Conservation (phyloP, 2,113 vertebrate species). For the Bos javanicus region DNA sequence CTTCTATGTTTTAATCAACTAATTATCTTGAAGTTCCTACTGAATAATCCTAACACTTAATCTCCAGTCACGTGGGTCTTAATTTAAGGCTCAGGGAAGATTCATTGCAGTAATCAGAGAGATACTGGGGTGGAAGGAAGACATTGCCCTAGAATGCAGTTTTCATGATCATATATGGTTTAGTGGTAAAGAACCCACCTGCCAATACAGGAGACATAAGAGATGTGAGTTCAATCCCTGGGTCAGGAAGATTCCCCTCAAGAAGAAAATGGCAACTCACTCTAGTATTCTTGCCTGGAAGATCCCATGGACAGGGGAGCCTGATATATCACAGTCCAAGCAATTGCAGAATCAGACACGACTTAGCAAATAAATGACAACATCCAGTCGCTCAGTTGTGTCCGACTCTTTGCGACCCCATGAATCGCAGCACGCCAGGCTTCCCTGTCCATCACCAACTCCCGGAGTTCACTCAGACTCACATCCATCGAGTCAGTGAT, state of each 20-base stretch:
- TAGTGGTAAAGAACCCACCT: neutral
- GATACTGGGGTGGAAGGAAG: neutral
- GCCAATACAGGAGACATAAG: neutral
- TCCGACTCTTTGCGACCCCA: too few relatives aligned
- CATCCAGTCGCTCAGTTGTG: neutral
- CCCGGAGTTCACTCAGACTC: too few relatives aligned
- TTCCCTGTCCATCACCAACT: too few relatives aligned
- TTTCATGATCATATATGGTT: neutral
- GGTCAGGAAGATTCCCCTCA: neutral
- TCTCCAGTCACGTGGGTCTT: neutral
- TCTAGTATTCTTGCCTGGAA: neutral
- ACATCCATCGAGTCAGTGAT: too few relatives aligned
- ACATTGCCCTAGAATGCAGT: neutral
- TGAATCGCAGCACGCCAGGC: too few relatives aligned
- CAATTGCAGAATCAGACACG: neutral
- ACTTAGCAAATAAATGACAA: neutral
- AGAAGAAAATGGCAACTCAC: neutral
- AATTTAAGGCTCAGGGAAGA: neutral
- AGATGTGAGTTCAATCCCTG: neutral
- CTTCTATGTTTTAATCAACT: neutral
- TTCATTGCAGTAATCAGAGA: neutral
- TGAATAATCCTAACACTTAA: neutral
- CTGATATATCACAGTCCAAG: neutral
- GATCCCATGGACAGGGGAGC: neutral
- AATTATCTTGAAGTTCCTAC: constrained; percentile 12